A percentile compares a stretch with the other conserved stretches of the same genome.
Evolutionary conservation across 1,140 invertebrate genomes (phyloP).

Genomic region (Drosophila mojavensis): DNA sequence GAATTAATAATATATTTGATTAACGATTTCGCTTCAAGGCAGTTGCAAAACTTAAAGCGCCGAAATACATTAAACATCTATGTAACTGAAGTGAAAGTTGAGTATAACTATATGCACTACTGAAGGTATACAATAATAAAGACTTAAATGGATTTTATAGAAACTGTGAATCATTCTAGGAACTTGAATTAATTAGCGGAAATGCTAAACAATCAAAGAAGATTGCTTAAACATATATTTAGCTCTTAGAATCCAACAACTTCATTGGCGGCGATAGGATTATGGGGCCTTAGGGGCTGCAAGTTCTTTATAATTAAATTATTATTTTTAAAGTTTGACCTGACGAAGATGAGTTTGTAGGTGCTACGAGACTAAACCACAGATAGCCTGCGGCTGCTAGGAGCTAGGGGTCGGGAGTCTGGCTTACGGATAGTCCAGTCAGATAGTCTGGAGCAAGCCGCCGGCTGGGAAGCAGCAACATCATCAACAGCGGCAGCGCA

Average conservation of each 20-base stretch:
- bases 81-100: no score
- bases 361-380: slow-evolving; percentile 33
- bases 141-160: no score
- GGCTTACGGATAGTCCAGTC: background rate
- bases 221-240: no score
- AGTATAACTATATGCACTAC: no score
- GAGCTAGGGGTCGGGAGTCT: slow-evolving; percentile 8
- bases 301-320: background rate
- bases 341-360: slow-evolving; percentile 8
- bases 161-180: no score
- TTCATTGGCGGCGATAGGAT: background rate
- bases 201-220: no score
- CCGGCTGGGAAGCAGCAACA: slow-evolving; percentile 9
- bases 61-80: no score
- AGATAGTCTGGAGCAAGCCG: slow-evolving; percentile 1
- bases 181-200: no score
- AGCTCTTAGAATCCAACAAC: background rate
- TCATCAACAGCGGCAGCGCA: slow-evolving; percentile 15
- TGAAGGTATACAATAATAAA: no score
- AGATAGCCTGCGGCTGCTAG: slow-evolving; percentile 1
- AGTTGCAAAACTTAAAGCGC: no score
- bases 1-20: background rate
- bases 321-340: background rate
- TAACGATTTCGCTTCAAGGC: no score
- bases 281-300: background rate